phyloP scores from a whole-genome alignment of 2,888 invertebrate species.

The Caradrina kadenii region DNA sequence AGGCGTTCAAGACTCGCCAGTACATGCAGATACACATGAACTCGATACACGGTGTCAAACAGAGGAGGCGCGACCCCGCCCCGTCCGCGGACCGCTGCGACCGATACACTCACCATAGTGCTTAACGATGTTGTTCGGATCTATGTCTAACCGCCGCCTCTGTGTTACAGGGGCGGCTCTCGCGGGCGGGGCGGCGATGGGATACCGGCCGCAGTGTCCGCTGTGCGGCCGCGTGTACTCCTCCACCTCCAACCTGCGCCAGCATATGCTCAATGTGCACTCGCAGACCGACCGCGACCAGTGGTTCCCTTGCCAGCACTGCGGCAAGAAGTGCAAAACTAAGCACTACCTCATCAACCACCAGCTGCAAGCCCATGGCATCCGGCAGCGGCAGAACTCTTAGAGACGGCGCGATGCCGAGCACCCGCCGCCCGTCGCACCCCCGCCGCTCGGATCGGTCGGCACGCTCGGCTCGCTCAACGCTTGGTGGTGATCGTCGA shows the following conservation, averaged over 20 bases:
- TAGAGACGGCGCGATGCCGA: conserved; percentile 85
- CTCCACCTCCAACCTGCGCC: conserved; percentile 93
- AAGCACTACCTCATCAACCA: conserved; percentile 94
- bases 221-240: conserved; percentile 94
- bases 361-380: conserved; percentile 94
- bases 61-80: conserved; percentile 89
- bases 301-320: conserved; percentile 93
- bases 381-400: conserved; percentile 92
- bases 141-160: conserved; percentile 91
- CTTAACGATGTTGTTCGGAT: conserved; percentile 77
- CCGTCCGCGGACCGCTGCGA: conserved; percentile 78
- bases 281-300: conserved; percentile 93
- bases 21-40: conserved; percentile 93
- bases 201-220: conserved; percentile 92
- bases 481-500: conserved; percentile 64
- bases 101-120: conserved; percentile 85
- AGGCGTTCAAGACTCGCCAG: conserved; percentile 93
- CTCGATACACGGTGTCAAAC: conserved; percentile 92
- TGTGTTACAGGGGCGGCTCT: conserved; percentile 92
- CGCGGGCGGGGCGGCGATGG: conserved; percentile 89
- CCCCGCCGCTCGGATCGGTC: conserved; percentile 69
- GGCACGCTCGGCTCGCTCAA: conserved; percentile 66
- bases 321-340: conserved; percentile 94
- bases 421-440: conserved; percentile 71
- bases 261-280: conserved; percentile 94